A percentile compares a stretch with the other conserved stretches of the same genome.
Evolutionary conservation across 2,888 invertebrate species (phyloP).

Genomic region (Erpobdella octoculata): DNA sequence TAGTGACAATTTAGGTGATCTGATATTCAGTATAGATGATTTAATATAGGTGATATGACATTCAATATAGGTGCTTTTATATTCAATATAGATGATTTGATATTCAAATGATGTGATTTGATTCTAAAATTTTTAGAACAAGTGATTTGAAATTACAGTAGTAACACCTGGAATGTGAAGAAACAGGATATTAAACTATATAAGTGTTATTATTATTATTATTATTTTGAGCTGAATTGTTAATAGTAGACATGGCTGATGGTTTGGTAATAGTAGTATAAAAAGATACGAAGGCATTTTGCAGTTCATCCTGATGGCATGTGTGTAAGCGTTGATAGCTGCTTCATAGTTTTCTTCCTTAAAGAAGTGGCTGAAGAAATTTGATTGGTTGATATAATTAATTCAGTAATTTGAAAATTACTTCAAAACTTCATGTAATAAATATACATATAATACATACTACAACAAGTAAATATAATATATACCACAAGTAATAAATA

Average conservation of each 20-base stretch:
- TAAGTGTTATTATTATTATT: not conserved
- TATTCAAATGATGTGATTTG: no score
- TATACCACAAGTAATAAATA: no score
- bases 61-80: no score
- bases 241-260: not conserved
- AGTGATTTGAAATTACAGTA: not conserved
- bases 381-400: not conserved
- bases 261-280: not conserved
- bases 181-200: not conserved
- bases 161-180: not conserved
- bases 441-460: no score
- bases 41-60: no score
- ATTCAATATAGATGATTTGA: no score
- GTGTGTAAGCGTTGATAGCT: constrained; percentile 72
- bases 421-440: not conserved
- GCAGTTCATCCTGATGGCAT: constrained; percentile 67
- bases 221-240: not conserved
- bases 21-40: no score
- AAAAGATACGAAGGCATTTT: constrained; percentile 60
- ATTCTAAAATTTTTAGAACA: no score
- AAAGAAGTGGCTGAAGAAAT: constrained; percentile 60
- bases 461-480: no score
- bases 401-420: not conserved
- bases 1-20: no score
- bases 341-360: constrained; percentile 67